A percentile compares a stretch with the other conserved stretches of the same genome.
Conservation (phyloP, 2,888 invertebrate species). For the Metacarcinus magister region DNA sequence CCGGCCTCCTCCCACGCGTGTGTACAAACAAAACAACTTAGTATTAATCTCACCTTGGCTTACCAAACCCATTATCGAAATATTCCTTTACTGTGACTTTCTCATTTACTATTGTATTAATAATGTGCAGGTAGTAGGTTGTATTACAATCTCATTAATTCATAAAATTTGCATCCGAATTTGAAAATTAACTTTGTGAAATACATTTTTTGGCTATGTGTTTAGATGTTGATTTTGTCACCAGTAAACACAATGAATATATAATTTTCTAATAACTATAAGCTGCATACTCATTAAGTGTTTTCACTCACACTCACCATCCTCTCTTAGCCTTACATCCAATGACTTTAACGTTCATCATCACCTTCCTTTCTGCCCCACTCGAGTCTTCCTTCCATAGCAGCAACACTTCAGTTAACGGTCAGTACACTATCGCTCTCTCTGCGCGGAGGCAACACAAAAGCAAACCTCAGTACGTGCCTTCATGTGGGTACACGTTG, state of each 20-base stretch:
- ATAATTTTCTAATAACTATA: neutral
- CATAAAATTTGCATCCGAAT: neutral
- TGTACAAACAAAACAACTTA: constrained; percentile 35
- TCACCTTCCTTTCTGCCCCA: neutral
- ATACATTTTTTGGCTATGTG: neutral
- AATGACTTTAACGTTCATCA: neutral
- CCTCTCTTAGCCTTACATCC: neutral
- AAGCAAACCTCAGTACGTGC: neutral
- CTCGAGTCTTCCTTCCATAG: neutral
- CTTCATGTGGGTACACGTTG: neutral
- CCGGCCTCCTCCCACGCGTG: neutral
- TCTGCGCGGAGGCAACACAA: neutral
- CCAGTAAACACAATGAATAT: neutral
- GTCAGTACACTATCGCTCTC: neutral
- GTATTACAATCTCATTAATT: neutral
- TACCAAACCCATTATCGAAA: neutral
- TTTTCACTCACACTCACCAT: neutral
- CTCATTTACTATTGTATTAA: neutral
- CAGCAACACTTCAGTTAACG: neutral
- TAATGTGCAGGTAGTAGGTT: neutral
- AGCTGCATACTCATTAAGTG: neutral
- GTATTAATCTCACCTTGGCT: neutral
- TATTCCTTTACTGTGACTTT: neutral
- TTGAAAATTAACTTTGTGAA: neutral
- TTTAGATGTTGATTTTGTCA: neutral